Evolutionary conservation across 2,113 vertebrate species (phyloP).

Genomic region (Leucoraja erinaceus): DNA sequence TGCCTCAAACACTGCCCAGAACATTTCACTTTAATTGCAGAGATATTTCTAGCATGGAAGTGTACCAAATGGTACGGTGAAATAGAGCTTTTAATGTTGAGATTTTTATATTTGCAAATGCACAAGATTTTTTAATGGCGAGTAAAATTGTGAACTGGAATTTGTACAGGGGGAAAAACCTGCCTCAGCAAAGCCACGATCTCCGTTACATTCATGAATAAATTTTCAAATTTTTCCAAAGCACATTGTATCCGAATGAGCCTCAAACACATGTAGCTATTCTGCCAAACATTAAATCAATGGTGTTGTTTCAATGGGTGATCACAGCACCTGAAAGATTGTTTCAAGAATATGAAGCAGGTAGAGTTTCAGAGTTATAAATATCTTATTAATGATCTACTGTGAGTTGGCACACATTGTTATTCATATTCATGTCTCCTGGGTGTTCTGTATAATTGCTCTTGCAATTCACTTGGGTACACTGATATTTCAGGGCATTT

Average conservation of each 20-base stretch:
- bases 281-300: background rate
- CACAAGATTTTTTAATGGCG: background rate
- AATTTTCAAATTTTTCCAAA: background rate
- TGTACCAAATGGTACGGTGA: background rate
- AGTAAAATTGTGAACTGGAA: background rate
- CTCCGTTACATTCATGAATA: background rate
- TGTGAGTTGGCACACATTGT: background rate
- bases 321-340: background rate
- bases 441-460: background rate
- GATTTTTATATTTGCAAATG: background rate
- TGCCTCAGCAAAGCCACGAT: background rate
- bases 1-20: no score
- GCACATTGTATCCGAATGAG: background rate
- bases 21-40: no score
- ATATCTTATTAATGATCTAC: background rate
- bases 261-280: background rate
- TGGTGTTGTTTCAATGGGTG: background rate
- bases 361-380: background rate
- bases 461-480: background rate
- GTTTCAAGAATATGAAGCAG: background rate
- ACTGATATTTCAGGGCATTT: background rate
- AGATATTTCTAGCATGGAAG: background rate
- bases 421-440: background rate
- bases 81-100: background rate
- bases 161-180: background rate